A percentile compares a stretch with the other conserved stretches of the same genome.
These are phyloP conservation scores for Silurus lanzhouensis DNA, from an alignment of 2,797 vertebrate species.

Conservation along the genomic window DNA sequence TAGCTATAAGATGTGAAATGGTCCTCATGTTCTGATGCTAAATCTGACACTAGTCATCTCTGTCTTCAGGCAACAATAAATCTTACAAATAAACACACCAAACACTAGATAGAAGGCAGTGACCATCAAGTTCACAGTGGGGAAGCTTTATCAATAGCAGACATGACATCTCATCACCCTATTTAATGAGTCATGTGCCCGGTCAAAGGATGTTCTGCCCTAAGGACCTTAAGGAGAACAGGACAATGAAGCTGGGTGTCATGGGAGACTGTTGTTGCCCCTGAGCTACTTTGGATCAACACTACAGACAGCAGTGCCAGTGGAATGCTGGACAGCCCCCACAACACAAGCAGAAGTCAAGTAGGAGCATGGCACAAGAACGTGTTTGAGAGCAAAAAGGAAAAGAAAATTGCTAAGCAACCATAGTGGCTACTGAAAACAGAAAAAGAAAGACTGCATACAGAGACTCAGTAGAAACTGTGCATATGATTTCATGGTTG, in stretches of 20 bases:
- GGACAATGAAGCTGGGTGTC: not conserved
- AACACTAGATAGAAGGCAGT: not conserved
- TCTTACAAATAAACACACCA: not conserved
- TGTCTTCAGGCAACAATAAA: not conserved
- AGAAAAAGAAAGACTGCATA: not conserved
- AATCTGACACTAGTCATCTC: too few relatives aligned
- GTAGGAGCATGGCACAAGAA: not conserved
- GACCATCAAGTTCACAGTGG: not conserved
- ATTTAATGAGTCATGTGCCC: not conserved
- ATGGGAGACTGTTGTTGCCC: not conserved
- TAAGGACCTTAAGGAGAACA: not conserved
- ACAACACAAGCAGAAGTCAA: not conserved
- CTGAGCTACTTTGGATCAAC: not conserved
- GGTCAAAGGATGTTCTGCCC: not conserved
- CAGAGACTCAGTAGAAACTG: not conserved
- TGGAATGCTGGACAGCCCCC: not conserved
- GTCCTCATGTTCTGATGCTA: too few relatives aligned
- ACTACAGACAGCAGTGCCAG: not conserved
- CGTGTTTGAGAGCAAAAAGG: not conserved
- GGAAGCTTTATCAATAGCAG: not conserved
- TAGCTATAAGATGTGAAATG: too few relatives aligned
- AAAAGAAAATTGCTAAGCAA: not conserved
- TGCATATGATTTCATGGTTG: not conserved
- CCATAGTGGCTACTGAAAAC: not conserved
- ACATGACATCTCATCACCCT: not conserved